Evolutionary conservation across 2,113 vertebrate species (phyloP).

Genomic region (Rhinopithecus roxellana): DNA sequence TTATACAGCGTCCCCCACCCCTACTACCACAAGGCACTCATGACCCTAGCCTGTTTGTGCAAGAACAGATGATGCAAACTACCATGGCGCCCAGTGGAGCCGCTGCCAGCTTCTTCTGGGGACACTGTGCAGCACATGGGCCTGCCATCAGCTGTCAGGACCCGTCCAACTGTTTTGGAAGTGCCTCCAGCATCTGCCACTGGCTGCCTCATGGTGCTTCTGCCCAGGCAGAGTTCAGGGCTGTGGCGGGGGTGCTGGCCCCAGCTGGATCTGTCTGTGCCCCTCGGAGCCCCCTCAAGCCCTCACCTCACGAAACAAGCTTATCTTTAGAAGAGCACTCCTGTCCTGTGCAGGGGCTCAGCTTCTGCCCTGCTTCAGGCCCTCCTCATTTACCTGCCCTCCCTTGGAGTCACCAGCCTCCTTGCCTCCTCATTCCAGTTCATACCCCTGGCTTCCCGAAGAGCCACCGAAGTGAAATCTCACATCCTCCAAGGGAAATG

Average conservation of each 20-base stretch:
- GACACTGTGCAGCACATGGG: conserved; percentile 75
- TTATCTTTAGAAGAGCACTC: too few species aligned
- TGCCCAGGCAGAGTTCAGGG: neutral
- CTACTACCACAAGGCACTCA: accelerated
- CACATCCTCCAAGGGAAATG: neutral
- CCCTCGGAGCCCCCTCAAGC: neutral
- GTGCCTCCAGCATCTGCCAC: neutral
- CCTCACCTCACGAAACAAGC: accelerated
- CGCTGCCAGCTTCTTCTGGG: neutral
- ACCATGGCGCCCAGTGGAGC: conserved; percentile 19
- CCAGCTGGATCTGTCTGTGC: neutral
- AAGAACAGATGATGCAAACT: conserved; percentile 56
- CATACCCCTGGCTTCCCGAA: neutral
- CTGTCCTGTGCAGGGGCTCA: neutral
- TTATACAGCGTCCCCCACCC: neutral
- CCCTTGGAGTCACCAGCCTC: neutral
- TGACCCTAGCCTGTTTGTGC: conserved; percentile 44
- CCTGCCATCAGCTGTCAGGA: conserved; percentile 70
- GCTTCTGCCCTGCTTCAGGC: neutral
- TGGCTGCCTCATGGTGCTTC: neutral
- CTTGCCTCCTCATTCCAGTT: too few species aligned
- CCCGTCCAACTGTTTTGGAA: conserved; percentile 64
- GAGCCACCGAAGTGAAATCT: neutral
- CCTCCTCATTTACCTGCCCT: neutral
- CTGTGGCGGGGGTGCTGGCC: neutral